Evolutionary conservation across 2,113 vertebrate species (phyloP).

Genomic region (Tachysurus fulvidraco): DNA sequence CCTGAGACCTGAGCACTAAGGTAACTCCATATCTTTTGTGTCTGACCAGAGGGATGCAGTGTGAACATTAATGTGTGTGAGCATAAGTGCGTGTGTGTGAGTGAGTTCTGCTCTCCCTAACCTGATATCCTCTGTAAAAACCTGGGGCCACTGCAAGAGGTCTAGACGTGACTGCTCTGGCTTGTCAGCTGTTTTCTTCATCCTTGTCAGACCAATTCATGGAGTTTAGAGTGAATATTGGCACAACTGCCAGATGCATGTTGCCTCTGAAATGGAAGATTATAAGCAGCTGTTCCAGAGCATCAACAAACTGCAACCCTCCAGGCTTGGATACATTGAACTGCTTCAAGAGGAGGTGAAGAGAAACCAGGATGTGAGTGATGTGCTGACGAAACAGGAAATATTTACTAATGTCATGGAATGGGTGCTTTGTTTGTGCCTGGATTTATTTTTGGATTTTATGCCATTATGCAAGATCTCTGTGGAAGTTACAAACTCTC

Average conservation of each 20-base stretch:
- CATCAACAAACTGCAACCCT: conserved; percentile 50
- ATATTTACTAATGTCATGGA: neutral
- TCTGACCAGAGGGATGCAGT: conserved; percentile 21
- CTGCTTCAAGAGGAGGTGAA: conserved; percentile 67
- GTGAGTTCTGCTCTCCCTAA: conserved; percentile 38
- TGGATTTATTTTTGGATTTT: neutral
- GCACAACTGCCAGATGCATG: conserved; percentile 16
- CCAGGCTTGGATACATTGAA: conserved; percentile 67
- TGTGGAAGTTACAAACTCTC: neutral
- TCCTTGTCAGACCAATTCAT: conserved; percentile 23
- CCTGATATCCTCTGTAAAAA: conserved; percentile 43
- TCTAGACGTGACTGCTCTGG: conserved; percentile 29
- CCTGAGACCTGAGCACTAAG: conserved; percentile 31
- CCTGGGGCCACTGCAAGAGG: conserved; percentile 31
- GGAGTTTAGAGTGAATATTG: conserved; percentile 30
- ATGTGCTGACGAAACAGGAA: neutral
- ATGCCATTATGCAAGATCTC: neutral
- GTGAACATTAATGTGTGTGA: conserved; percentile 2
- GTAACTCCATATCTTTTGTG: conserved; percentile 28
- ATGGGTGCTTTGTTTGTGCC: neutral
- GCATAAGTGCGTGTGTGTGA: neutral
- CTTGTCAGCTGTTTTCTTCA: neutral
- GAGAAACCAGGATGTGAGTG: conserved; percentile 64
- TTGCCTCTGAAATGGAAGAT: conserved; percentile 53
- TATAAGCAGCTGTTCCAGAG: conserved; percentile 49